Evolutionary conservation across 1,140 invertebrate species (phyloP).

Genomic region (Pseudobourletiella spinata): DNA sequence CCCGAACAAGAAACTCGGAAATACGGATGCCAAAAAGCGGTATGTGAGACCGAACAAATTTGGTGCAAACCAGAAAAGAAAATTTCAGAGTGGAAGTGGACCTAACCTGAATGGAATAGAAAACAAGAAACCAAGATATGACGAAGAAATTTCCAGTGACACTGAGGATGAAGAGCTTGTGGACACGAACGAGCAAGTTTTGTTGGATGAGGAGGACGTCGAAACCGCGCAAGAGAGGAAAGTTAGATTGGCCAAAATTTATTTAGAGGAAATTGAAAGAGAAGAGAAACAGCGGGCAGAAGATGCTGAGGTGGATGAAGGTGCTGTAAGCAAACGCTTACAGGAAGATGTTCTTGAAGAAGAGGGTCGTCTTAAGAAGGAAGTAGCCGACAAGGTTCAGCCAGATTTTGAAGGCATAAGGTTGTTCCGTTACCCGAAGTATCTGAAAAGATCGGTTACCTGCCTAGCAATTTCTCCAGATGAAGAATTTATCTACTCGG

Average conservation of each 20-base stretch:
- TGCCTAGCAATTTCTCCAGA: slow-evolving; percentile 69
- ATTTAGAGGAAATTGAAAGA: slow-evolving; percentile 73
- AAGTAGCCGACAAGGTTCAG: slow-evolving; percentile 55
- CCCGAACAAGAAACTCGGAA: background rate
- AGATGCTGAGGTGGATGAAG: slow-evolving; percentile 55
- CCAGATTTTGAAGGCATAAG: slow-evolving; percentile 44
- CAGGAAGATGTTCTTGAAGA: slow-evolving; percentile 77
- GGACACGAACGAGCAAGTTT: slow-evolving; percentile 19
- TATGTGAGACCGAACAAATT: slow-evolving; percentile 8
- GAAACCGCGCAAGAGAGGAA: slow-evolving; percentile 81
- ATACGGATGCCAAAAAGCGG: slow-evolving; percentile 1
- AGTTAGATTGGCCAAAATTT: slow-evolving; percentile 75
- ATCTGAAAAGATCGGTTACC: slow-evolving; percentile 70
- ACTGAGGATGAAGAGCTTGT: slow-evolving; percentile 24
- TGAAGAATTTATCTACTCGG: slow-evolving; percentile 64
- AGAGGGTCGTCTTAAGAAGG: slow-evolving; percentile 63
- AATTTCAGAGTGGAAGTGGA: background rate
- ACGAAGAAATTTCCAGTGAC: slow-evolving; percentile 17
- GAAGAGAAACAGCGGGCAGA: slow-evolving; percentile 63
- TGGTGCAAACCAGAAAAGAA: background rate
- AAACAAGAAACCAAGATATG: slow-evolving; percentile 18
- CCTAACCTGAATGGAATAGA: background rate
- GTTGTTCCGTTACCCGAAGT: slow-evolving; percentile 52
- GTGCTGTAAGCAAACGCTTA: slow-evolving; percentile 50
- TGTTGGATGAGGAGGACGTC: slow-evolving; percentile 53